Conservation (phyloP, 2,797 vertebrate genomes). For the Florisuga fusca region DNA sequence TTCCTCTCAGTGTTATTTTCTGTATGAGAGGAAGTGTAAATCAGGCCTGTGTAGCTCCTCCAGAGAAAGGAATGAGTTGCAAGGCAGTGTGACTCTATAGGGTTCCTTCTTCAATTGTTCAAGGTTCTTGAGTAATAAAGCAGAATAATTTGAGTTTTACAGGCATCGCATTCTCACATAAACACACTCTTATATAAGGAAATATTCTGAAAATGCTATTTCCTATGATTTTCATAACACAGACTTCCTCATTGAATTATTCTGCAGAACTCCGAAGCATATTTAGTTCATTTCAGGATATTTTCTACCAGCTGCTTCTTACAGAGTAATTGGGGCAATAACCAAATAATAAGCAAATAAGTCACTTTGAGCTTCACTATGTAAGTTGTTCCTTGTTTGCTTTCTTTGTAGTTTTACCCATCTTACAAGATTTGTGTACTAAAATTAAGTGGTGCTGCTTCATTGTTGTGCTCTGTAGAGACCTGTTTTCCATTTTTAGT, state of each 20-base stretch:
- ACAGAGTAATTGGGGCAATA: background rate
- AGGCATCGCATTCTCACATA: background rate
- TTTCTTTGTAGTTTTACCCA: background rate
- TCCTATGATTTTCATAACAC: background rate
- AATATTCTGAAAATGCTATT: background rate
- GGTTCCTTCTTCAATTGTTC: background rate
- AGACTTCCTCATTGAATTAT: background rate
- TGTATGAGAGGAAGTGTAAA: background rate
- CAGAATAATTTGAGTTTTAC: background rate
- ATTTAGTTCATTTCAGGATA: background rate
- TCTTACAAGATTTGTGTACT: slow-evolving; percentile 7
- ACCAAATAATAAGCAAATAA: background rate
- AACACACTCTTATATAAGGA: background rate
- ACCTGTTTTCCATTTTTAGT: slow-evolving; percentile 45
- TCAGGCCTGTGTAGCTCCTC: background rate
- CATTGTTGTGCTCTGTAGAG: background rate
- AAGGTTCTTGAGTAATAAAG: background rate
- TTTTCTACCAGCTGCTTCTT: background rate
- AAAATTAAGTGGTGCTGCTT: slow-evolving; percentile 14
- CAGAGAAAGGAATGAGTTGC: background rate
- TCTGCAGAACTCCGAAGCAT: background rate
- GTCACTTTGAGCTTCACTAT: background rate
- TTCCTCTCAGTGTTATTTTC: background rate
- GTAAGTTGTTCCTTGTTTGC: background rate
- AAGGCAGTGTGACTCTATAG: background rate